Percentiles rank a stretch among this genome's conserved stretches.
Conservation (phyloP, 2,113 vertebrate genomes). For the Tragelaphus buxtoni region DNA sequence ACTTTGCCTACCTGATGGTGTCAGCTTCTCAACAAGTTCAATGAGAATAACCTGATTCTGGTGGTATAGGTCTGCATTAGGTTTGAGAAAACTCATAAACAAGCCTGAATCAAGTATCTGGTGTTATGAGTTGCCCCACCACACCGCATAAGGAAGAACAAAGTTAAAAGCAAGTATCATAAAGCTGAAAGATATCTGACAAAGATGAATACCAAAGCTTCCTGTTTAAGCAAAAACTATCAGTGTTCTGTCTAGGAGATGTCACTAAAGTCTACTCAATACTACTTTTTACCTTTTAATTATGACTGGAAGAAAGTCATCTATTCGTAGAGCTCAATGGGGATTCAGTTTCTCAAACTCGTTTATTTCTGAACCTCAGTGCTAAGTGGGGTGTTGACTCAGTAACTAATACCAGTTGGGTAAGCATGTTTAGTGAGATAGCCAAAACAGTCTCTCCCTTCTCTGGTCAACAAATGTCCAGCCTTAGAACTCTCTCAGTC, state of each 20-base stretch:
- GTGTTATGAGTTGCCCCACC: not conserved
- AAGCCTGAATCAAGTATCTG: not conserved
- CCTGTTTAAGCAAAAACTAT: not conserved
- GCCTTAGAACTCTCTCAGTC: not conserved
- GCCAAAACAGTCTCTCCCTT: not conserved
- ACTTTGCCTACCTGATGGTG: not conserved
- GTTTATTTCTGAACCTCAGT: conserved; percentile 30
- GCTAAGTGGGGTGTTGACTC: not conserved
- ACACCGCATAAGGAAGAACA: not conserved
- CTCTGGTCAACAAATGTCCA: not conserved
- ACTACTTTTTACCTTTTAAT: not conserved
- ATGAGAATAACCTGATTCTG: not conserved
- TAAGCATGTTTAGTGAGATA: not conserved
- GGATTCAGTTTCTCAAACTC: conserved; percentile 7
- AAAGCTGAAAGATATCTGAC: not conserved
- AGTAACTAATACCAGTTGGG: not conserved
- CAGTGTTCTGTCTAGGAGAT: not conserved
- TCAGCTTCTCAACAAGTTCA: not conserved
- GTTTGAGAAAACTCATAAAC: conserved; percentile 1
- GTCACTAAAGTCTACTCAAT: not conserved
- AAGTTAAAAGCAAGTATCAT: not conserved
- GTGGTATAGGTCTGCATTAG: not conserved
- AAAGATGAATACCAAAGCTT: not conserved
- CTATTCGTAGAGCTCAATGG: not conserved
- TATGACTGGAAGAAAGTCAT: not conserved